Percentiles rank a stretch among this genome's conserved stretches.
These are phyloP conservation scores for Bombus haemorrhoidalis DNA, from an alignment of 1,140 invertebrate genomes.

Conservation along the genomic window DNA sequence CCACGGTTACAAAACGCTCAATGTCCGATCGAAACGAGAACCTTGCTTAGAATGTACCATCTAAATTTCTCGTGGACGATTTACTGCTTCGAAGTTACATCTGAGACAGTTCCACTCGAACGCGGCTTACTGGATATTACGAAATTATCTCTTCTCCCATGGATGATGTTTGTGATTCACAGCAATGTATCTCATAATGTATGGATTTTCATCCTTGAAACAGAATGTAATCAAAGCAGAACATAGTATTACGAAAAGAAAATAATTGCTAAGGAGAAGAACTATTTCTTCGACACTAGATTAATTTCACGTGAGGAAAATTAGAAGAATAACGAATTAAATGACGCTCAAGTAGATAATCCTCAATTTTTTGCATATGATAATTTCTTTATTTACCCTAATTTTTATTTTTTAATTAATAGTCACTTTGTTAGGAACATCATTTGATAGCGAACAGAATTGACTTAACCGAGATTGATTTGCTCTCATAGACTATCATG, in stretches of 20 bases:
- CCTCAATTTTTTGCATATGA: background rate
- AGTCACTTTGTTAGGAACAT: background rate
- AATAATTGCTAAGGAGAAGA: too few relatives aligned
- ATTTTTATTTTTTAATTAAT: background rate
- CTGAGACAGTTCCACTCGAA: background rate
- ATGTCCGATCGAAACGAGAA: background rate
- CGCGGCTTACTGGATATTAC: background rate
- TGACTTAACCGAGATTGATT: background rate
- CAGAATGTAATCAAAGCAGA: too few relatives aligned
- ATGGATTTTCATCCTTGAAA: background rate
- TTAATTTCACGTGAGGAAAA: too few relatives aligned
- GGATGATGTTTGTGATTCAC: background rate
- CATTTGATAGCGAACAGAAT: background rate
- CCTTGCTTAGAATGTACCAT: background rate
- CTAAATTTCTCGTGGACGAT: background rate
- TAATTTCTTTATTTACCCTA: background rate
- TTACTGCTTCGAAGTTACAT: background rate
- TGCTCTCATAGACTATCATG: too few relatives aligned
- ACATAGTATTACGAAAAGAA: too few relatives aligned
- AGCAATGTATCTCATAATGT: background rate
- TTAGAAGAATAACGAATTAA: background rate
- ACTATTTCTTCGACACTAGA: too few relatives aligned
- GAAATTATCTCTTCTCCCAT: background rate
- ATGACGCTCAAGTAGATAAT: background rate
- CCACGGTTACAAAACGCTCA: slow-evolving; percentile 19